phyloP scores from a whole-genome alignment of 1,140 invertebrate genomes.

The Nautilus pompilius region DNA sequence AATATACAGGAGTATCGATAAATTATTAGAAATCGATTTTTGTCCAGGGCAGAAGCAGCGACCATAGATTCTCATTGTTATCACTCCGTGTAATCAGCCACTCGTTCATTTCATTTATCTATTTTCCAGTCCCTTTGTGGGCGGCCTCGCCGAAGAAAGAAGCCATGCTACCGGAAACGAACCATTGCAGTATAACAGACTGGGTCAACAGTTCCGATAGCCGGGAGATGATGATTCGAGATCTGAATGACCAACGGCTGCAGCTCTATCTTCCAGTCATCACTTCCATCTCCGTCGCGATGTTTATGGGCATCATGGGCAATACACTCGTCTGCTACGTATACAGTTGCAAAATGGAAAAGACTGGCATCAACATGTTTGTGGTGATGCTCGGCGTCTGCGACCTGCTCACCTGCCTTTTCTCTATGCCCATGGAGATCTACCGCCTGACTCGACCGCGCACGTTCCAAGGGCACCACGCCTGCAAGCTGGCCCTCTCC shows the following conservation, averaged over 20 bases:
- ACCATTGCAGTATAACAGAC: no score
- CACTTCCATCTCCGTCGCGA: constrained; percentile 16
- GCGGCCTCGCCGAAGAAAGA: no score
- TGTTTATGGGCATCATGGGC: constrained; percentile 31
- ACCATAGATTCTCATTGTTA: no score
- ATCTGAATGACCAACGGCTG: constrained; percentile 21
- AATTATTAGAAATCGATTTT: no score
- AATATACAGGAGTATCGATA: no score
- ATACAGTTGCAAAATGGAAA: constrained; percentile 31
- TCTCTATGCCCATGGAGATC: constrained; percentile 26
- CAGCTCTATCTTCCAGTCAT: constrained; percentile 22
- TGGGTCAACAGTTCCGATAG: no score
- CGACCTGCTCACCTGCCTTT: constrained; percentile 36
- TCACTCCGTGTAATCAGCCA: no score
- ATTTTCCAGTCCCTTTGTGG: no score
- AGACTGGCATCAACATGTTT: constrained; percentile 34
- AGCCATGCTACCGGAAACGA: no score
- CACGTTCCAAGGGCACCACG: constrained; percentile 14
- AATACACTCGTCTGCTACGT: constrained; percentile 36
- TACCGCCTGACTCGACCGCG: constrained; percentile 16
- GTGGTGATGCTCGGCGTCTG: constrained; percentile 31
- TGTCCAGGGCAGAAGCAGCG: no score
- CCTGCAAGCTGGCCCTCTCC: constrained; percentile 17
- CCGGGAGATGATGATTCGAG: no score
- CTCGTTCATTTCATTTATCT: no score